Evolutionary conservation across 2,797 vertebrate species (phyloP).

Genomic region (Peromyscus nudipes): DNA sequence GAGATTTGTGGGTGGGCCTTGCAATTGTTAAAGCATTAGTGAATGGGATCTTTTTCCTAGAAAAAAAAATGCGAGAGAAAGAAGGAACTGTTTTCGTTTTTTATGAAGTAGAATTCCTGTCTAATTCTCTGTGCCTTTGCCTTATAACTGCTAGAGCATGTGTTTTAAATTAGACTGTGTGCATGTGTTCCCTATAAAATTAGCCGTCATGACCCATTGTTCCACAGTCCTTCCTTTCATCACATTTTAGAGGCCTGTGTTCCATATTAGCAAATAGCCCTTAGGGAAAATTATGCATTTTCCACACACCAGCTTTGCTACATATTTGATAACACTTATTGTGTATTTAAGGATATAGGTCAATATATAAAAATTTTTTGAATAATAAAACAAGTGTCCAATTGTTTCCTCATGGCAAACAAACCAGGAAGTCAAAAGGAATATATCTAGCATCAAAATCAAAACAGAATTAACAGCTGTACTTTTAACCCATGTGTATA

Average conservation of each 20-base stretch:
- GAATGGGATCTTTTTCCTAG: slow-evolving; percentile 77
- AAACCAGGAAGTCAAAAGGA: slow-evolving; percentile 78
- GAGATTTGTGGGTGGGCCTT: slow-evolving; percentile 75
- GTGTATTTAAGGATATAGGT: slow-evolving; percentile 79
- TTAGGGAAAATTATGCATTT: slow-evolving; percentile 83
- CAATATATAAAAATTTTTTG: slow-evolving; percentile 69
- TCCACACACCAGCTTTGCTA: slow-evolving; percentile 80
- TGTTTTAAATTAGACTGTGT: slow-evolving; percentile 85
- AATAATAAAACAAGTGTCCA: slow-evolving; percentile 80
- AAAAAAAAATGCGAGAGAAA: slow-evolving; percentile 80
- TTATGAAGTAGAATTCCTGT: slow-evolving; percentile 84
- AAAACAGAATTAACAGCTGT: slow-evolving; percentile 82
- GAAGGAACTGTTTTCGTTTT: slow-evolving; percentile 82
- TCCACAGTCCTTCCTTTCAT: slow-evolving; percentile 76
- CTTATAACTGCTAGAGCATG: slow-evolving; percentile 81
- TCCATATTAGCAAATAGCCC: slow-evolving; percentile 84
- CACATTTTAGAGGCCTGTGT: slow-evolving; percentile 81
- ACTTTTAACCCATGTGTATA: slow-evolving; percentile 79
- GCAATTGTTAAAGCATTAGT: slow-evolving; percentile 74
- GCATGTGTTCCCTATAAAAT: slow-evolving; percentile 87
- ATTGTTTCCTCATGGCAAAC: slow-evolving; percentile 77
- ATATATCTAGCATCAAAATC: slow-evolving; percentile 75
- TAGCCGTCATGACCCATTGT: slow-evolving; percentile 84
- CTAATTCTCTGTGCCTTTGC: slow-evolving; percentile 83
- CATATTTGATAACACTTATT: slow-evolving; percentile 84